Base-by-base conservation (phyloP, 1,140 invertebrate species). In the Globodera rostochiensis region DNA sequence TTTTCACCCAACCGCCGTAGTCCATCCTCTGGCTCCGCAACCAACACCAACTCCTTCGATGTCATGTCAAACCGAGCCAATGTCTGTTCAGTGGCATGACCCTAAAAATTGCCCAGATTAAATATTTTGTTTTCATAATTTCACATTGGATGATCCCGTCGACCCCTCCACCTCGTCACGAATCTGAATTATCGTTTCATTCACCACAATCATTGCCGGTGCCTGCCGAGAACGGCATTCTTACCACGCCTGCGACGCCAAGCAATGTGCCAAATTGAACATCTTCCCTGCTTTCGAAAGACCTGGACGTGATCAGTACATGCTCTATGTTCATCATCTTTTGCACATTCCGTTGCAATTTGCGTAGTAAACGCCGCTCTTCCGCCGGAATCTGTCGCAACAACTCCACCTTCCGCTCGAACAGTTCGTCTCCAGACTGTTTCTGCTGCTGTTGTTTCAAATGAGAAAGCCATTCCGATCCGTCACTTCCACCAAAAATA, bases 291-390 rank as follows among this genome's bases (percentile, higher is more conserved):
- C 1, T 53, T 21, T 85, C 84, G 66, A 83, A 83, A 21, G 83
- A 60, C n/a, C 82, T 19, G 4, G 53, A 75, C 45, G 84, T 85
- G 66, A 83, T 84, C 53, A 83, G 81, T 71, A 83, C 84, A 45
- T 83, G 74, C 45, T 83, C 82, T 6, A 67, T 85, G 69, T 83
- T 85, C 4, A 83, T 81, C 82, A 83, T 83, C 15, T 73, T 67
- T n/a, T 85, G 77, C 53, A 83, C 79, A n/a, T 74, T 75, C 21
- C 70, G 77, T n/a, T 85, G 78, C 13, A 83, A 53, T 57, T 80
- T 74, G n/a, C 46, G 13, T 7, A 83, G 36, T 25, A 75, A 47
- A 8, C 81, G n/a, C 36, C 46, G 83, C 53, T 83, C 82, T 73
- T 85, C n/a, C 25, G 49, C 80, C n/a, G 80, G 80, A 19, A 82